Base-by-base conservation (phyloP, 2,888 invertebrate species). In the Melieria picta region DNA sequence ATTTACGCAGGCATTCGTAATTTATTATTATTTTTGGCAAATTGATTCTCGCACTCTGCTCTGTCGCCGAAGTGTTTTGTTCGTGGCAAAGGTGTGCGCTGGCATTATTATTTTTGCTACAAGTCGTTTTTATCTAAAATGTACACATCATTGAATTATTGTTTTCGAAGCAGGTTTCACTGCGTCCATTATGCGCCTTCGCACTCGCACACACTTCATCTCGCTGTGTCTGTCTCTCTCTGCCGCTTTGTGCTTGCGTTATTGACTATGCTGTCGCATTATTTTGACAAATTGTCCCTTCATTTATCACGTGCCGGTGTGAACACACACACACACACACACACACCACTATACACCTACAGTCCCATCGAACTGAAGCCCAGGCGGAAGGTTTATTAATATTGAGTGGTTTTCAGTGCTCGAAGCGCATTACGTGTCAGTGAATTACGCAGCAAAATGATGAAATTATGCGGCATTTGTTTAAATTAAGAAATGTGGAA, bases 1-100 rank as follows among this genome's bases (percentile, higher is more conserved):
- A 81, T 80, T 80, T 80, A 79, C 78, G 78, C 77, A 79, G 76
- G 78, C 78, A 81, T 80, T 80, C 77, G 80, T 81, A 80, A 79
- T 78, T 80, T 81, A 80, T 81, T 78, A 78, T 79, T 77, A 63
- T 65, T 72, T 70, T 58, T 65, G 52, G 69, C 63, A 70, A 70
- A 70, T 70, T 70, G 69, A 70, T 69, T 69, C 55, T 45, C 43
- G 45, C 16, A 16, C 16, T 16, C 16, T 16, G 16, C 9, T 10
- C 16, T 16, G 62, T 48, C 10, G 16, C 48, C 7, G 1, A 45
- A 5, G 13, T 45, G n/a, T 7, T 30, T 60, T 9, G 43, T 43
- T 11, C 11, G 10, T 30, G 30, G 30, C 30, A 30, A 30, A 30
- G 30, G 30, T 6, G 9, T 13, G 52, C 13, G 13, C 4, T n/a